phyloP scores from a whole-genome alignment of 1,140 invertebrate species.

The Neodiprion pinetum region DNA sequence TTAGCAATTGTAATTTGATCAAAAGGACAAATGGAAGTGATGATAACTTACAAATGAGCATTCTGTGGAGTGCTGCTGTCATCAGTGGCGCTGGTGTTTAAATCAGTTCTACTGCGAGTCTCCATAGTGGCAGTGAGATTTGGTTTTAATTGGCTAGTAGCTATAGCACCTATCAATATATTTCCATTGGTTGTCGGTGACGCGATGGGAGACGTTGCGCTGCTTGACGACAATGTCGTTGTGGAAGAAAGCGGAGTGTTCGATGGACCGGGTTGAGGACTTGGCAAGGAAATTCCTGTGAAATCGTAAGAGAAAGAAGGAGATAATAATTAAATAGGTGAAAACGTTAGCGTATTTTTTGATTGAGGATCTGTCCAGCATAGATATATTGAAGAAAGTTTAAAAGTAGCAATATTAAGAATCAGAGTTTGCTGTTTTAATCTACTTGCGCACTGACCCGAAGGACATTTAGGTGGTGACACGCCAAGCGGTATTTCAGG shows the following conservation, averaged over 20 bases:
- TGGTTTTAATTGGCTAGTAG: slow-evolving; percentile 56
- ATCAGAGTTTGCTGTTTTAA: slow-evolving; percentile 9
- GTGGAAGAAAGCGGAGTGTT: slow-evolving; percentile 56
- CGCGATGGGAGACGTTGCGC: slow-evolving; percentile 58
- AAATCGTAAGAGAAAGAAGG: too few species aligned
- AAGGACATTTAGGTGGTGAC: slow-evolving; percentile 67
- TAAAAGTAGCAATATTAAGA: slow-evolving; percentile 19
- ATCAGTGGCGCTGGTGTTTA: slow-evolving; percentile 52
- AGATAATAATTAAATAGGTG: too few species aligned
- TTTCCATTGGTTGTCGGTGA: slow-evolving; percentile 60
- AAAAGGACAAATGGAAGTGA: slow-evolving; percentile 11
- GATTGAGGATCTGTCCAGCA: too few species aligned
- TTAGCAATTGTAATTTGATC: slow-evolving; percentile 10
- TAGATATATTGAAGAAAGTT: slow-evolving; percentile 12
- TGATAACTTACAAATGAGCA: slow-evolving; percentile 52
- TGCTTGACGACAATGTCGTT: slow-evolving; percentile 56
- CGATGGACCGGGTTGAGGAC: slow-evolving; percentile 61
- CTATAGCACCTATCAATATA: slow-evolving; percentile 57
- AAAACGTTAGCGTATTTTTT: too few species aligned
- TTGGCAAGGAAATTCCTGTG: slow-evolving; percentile 57
- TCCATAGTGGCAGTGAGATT: slow-evolving; percentile 57
- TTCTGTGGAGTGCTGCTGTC: slow-evolving; percentile 52
- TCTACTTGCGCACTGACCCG: slow-evolving; percentile 40
- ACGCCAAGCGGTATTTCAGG: slow-evolving; percentile 69
- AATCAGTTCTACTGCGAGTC: slow-evolving; percentile 54